Evolutionary conservation across 2,113 vertebrate genomes (phyloP).

Genomic region (Semnopithecus entellus): DNA sequence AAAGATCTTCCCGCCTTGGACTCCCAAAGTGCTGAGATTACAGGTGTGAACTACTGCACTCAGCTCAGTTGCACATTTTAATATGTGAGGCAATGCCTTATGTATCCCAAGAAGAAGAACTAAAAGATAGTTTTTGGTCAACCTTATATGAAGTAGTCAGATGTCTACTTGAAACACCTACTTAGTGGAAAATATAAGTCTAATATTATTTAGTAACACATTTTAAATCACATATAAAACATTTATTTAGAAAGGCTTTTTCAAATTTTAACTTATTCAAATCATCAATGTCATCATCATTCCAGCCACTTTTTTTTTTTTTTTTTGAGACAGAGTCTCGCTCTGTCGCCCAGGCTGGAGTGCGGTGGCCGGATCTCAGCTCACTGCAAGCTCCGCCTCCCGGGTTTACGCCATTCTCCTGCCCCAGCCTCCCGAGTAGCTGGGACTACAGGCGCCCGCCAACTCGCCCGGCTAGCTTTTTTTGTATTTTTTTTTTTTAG

Average conservation of each 20-base stretch:
- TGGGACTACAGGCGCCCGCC: too few relatives aligned
- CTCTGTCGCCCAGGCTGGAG: too few relatives aligned
- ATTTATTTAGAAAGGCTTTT: not conserved
- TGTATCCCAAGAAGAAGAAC: not conserved
- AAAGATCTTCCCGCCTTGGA: too few relatives aligned
- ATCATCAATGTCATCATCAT: not conserved
- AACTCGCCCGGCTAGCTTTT: accelerated
- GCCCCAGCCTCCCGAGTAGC: too few relatives aligned
- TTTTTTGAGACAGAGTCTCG: too few relatives aligned
- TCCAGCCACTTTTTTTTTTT: not conserved
- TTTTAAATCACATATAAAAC: not conserved
- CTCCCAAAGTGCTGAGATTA: too few relatives aligned
- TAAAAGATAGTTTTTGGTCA: not conserved
- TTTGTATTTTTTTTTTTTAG: too few relatives aligned
- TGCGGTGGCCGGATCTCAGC: too few relatives aligned
- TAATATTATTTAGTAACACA: not conserved
- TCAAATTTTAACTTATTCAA: not conserved
- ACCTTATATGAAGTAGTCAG: not conserved
- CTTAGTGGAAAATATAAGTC: not conserved
- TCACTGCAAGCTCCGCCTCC: too few relatives aligned
- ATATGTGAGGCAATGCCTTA: not conserved
- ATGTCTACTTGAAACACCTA: not conserved
- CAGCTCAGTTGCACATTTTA: not conserved
- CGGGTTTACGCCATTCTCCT: too few relatives aligned
- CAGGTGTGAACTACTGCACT: too few relatives aligned